Evolutionary conservation across 1,140 invertebrate genomes (phyloP), one percentile per base, ranked within the genome.

Genomic region (Drosophila bifasciata): DNA sequence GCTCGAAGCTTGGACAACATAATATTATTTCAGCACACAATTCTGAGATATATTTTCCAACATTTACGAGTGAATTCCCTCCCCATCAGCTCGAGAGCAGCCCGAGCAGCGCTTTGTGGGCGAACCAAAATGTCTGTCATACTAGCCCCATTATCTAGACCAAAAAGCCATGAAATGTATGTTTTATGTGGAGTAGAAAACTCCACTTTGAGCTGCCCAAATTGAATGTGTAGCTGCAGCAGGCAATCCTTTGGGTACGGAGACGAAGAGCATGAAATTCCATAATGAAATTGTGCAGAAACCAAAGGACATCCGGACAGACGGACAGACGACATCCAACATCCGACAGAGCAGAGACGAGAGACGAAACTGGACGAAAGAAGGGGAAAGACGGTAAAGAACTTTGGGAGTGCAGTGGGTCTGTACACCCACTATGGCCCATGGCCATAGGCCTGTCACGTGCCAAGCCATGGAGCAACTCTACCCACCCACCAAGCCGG

Each of bases 261-360:
- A 1, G 32, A 36, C 32, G 11, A 4, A 36, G 21, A 57, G 53
- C 55, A 66, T 67, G 70, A 66, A 77, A 64, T 44, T 66, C 28
- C 60, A 77, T 67, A 77, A 77, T 72, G 51, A 72, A 77, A 66
- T 71, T 78, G 74, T 61, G 74, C 67, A 58, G 67, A 66, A 73
- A 48, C 32, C 39, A 40, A 69, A 55, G 46, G 48, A 50, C 25
- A 36, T 36, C 32, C 32, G 32, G 5, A 36, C 32, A 36, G 32
- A 36, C 32, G 32, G 5, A 36, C 32, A 36, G 32, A 36, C 32
- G 32, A 36, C 32, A 36, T 36, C 11, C 32, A 36, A 36, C 32
- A 36, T 36, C 32, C 11, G 32, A 13, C 32, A 25, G n/a, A 7
- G 23, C 23, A 25, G 5, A 32, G 19, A 9, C n/a, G 21, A 32